Percentiles rank a stretch among this genome's conserved stretches.
Conservation (phyloP, 2,797 vertebrate genomes). For the Selene dorsalis region DNA sequence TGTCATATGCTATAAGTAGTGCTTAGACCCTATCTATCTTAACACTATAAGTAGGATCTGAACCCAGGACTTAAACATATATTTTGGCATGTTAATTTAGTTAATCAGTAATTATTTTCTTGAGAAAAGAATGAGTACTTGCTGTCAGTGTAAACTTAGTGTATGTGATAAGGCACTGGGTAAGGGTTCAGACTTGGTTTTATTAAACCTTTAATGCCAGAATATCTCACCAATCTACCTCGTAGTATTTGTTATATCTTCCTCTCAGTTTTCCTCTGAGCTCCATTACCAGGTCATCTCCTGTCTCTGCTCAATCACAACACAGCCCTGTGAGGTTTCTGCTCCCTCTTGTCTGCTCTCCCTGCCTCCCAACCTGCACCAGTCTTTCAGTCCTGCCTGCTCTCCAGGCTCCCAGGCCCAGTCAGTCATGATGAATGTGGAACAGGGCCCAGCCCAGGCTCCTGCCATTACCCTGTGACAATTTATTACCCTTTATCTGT, state of each 20-base stretch:
- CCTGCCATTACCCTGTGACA: slow-evolving; percentile 83
- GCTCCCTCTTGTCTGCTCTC: slow-evolving; percentile 25
- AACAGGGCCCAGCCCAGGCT: slow-evolving; percentile 76
- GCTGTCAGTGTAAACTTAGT: background rate
- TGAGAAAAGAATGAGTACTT: background rate
- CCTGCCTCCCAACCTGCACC: slow-evolving; percentile 31
- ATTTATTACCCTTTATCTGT: slow-evolving; percentile 89
- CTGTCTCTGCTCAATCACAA: slow-evolving; percentile 28
- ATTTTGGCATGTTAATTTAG: background rate
- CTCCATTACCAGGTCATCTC: slow-evolving; percentile 26
- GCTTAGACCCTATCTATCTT: no score
- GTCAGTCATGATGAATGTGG: slow-evolving; percentile 84
- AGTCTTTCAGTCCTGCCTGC: slow-evolving; percentile 47
- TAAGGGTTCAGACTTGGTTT: background rate
- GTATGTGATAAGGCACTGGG: no score
- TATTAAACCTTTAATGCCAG: slow-evolving; percentile 13
- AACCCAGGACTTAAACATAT: background rate
- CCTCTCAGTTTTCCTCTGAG: slow-evolving; percentile 6
- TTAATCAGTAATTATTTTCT: background rate
- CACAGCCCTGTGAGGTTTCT: slow-evolving; percentile 31
- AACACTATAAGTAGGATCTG: no score
- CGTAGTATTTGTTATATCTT: background rate
- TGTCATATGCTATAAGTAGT: no score
- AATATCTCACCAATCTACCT: slow-evolving; percentile 1
- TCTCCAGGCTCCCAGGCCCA: slow-evolving; percentile 56